These are phyloP conservation scores for Aethina tumida DNA, from an alignment of 1,140 invertebrate species.

Conservation along the genomic window DNA sequence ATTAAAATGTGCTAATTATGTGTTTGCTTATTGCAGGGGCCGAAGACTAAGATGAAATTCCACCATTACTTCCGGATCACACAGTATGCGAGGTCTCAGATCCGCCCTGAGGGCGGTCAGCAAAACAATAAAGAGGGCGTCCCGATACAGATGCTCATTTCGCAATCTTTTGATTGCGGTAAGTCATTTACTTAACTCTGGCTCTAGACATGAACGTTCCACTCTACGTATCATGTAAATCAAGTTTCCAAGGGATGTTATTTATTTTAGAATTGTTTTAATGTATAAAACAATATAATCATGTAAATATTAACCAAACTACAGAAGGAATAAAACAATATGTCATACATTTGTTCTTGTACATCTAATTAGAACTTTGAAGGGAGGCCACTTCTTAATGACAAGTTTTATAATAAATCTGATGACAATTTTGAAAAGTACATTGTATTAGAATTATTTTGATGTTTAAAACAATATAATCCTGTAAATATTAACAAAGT, in stretches of 20 bases:
- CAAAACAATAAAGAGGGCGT: constrained; percentile 41
- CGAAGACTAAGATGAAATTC: no score
- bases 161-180: constrained; percentile 63
- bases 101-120: constrained; percentile 49
- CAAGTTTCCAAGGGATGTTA: neutral
- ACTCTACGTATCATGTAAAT: neutral
- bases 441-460: no score
- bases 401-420: no score
- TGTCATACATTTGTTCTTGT: neutral
- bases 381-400: no score
- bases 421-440: no score
- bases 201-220: neutral
- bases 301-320: neutral
- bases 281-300: neutral
- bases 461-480: no score
- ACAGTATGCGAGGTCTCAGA: constrained; percentile 52
- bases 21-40: no score
- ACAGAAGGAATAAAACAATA: neutral
- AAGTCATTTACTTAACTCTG: constrained; percentile 37
- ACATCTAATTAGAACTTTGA: no score
- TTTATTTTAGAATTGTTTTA: neutral
- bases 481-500: no score
- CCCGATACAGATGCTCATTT: constrained; percentile 65
- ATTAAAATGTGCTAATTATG: no score
- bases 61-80: constrained; percentile 67